These are phyloP conservation scores for Scaptomyza graminum DNA, from an alignment of 1,140 invertebrate genomes.

Conservation along the genomic window DNA sequence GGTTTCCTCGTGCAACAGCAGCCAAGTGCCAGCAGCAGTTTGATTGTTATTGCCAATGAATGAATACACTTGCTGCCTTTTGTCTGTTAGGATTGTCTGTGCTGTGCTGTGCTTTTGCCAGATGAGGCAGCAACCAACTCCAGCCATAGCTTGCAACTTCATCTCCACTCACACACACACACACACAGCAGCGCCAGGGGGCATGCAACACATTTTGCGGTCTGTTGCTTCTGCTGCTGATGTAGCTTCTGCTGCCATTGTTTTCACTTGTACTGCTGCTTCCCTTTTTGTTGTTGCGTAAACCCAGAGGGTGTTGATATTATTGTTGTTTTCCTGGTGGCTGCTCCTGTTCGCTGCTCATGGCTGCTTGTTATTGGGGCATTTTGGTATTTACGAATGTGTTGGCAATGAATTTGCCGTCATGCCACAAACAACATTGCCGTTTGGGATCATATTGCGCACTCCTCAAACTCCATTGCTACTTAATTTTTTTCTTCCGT, in stretches of 20 bases:
- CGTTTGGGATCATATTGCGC: constrained; percentile 60
- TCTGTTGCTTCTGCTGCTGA: constrained; percentile 42
- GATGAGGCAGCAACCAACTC: constrained; percentile 19
- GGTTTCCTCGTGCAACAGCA: constrained; percentile 28
- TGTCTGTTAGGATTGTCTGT: constrained; percentile 60
- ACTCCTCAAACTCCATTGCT: constrained; percentile 10
- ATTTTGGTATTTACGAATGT: constrained; percentile 53
- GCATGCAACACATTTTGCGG: constrained; percentile 79
- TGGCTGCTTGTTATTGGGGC: constrained; percentile 23
- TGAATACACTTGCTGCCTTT: constrained; percentile 71
- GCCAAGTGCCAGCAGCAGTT: constrained; percentile 69
- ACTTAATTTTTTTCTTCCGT: background rate
- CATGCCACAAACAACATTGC: constrained; percentile 61
- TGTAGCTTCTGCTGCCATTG: constrained; percentile 64
- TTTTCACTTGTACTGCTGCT: constrained; percentile 41
- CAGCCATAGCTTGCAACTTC: constrained; percentile 31
- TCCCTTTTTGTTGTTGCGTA: constrained; percentile 57
- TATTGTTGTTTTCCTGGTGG: constrained; percentile 44
- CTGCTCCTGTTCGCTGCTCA: constrained; percentile 1
- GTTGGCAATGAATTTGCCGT: constrained; percentile 72
- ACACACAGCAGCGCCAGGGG: constrained; percentile 50
- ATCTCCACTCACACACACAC: constrained; percentile 5
- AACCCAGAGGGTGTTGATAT: constrained; percentile 66
- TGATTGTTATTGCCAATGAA: constrained; percentile 81
- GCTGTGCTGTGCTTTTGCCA: constrained; percentile 36